Percentiles rank a stretch among this genome's conserved stretches.
phyloP scores from a whole-genome alignment of 2,888 invertebrate species.

The Antheraea assamensis region DNA sequence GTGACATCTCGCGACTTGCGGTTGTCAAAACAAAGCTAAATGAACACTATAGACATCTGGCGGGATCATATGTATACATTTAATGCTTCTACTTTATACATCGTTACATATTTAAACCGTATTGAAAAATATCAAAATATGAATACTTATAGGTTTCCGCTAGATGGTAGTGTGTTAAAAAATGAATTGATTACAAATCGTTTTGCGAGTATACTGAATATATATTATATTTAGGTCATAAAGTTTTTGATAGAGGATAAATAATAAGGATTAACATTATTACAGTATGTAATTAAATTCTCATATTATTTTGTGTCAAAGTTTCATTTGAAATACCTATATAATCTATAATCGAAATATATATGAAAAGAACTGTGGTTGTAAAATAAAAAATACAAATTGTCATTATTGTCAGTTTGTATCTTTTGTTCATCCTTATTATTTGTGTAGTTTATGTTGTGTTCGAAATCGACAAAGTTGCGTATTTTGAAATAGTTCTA shows the following conservation, averaged over 20 bases:
- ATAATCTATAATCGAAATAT: too few relatives aligned
- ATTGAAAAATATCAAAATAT: neutral
- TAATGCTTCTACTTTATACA: neutral
- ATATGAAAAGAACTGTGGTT: neutral
- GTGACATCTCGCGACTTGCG: slow-evolving; percentile 61
- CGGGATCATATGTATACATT: slow-evolving; percentile 25
- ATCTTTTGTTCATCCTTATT: neutral
- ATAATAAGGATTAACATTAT: too few relatives aligned
- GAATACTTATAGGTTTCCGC: neutral
- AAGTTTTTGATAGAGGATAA: too few relatives aligned
- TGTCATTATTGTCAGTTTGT: slow-evolving; percentile 6
- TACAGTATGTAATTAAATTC: too few relatives aligned
- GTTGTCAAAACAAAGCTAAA: slow-evolving; percentile 51
- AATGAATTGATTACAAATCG: neutral
- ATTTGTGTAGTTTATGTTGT: neutral
- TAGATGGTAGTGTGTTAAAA: neutral
- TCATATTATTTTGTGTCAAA: too few relatives aligned
- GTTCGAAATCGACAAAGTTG: neutral
- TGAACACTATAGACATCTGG: slow-evolving; percentile 52
- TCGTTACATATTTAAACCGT: neutral
- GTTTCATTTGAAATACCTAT: too few relatives aligned
- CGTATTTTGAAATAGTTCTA: neutral
- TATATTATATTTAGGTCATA: too few relatives aligned
- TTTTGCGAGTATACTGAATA: too few relatives aligned
- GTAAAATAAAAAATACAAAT: slow-evolving; percentile 2